Conservation (phyloP, 2,797 vertebrate genomes). For the Falco novaeseelandiae region DNA sequence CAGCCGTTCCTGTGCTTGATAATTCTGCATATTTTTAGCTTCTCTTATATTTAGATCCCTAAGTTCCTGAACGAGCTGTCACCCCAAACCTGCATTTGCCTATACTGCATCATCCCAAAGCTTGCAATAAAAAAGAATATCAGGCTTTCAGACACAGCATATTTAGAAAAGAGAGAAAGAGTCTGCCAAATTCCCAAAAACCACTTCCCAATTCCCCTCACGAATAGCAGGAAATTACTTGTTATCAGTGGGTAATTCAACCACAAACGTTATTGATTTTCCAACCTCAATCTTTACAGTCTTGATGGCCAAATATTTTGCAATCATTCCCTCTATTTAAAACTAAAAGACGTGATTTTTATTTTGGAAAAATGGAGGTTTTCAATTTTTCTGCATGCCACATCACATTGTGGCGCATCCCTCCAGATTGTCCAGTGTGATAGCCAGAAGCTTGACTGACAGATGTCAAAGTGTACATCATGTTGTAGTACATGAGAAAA, state of each 20-base stretch:
- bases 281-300: slow-evolving; percentile 44
- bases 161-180: slow-evolving; percentile 64
- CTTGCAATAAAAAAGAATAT: slow-evolving; percentile 44
- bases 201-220: slow-evolving; percentile 66
- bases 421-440: slow-evolving; percentile 16
- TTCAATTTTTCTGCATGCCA: slow-evolving; percentile 44
- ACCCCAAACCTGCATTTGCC: slow-evolving; percentile 46
- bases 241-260: slow-evolving; percentile 64
- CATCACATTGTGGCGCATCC: slow-evolving; percentile 10
- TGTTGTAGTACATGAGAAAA: background rate
- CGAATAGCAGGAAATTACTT: slow-evolving; percentile 73
- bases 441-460: slow-evolving; percentile 34
- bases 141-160: slow-evolving; percentile 64
- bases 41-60: slow-evolving; percentile 47
- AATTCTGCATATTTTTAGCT: slow-evolving; percentile 61
- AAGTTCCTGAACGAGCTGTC: slow-evolving; percentile 40
- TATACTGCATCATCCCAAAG: slow-evolving; percentile 33
- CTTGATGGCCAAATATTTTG: slow-evolving; percentile 60
- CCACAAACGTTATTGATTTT: slow-evolving; percentile 64
- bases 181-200: slow-evolving; percentile 71
- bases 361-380: background rate
- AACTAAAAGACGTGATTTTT: slow-evolving; percentile 37
- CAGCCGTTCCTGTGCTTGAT: background rate
- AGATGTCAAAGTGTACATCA: slow-evolving; percentile 33
- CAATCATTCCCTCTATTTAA: slow-evolving; percentile 52